A percentile compares a stretch with the other conserved stretches of the same genome.
Conservation (phyloP, 2,113 vertebrate species). For the mouse (Mus musculus) region GRCm39 chr11:3444501-3445000, state of each 20-base stretch:
- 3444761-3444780: conserved; percentile 79
- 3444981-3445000: conserved; percentile 93
- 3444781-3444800: conserved; percentile 85
- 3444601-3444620: conserved; percentile 28
- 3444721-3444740: neutral
- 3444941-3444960: conserved; percentile 88
- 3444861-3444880: conserved; percentile 75
- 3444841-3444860: conserved; percentile 54
- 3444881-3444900: neutral
- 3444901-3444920: conserved; percentile 67
- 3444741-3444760: conserved; percentile 41
- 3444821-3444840: conserved; percentile 77
- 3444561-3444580: conserved; percentile 30
- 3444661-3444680: conserved; percentile 72
- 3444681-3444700: conserved; percentile 50
- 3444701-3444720: conserved; percentile 72
- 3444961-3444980: conserved; percentile 89
- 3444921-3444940: conserved; percentile 86
- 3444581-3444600: conserved; percentile 60
- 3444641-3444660: conserved; percentile 15
- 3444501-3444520: conserved; percentile 45
- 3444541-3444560: conserved; percentile 35
- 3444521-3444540: conserved; percentile 1
- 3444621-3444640: neutral
- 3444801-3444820: conserved; percentile 84